Evolutionary conservation across 2,797 vertebrate genomes (phyloP), one percentile per base, ranked within the genome.

Genomic region (Meriones psammophilus): DNA sequence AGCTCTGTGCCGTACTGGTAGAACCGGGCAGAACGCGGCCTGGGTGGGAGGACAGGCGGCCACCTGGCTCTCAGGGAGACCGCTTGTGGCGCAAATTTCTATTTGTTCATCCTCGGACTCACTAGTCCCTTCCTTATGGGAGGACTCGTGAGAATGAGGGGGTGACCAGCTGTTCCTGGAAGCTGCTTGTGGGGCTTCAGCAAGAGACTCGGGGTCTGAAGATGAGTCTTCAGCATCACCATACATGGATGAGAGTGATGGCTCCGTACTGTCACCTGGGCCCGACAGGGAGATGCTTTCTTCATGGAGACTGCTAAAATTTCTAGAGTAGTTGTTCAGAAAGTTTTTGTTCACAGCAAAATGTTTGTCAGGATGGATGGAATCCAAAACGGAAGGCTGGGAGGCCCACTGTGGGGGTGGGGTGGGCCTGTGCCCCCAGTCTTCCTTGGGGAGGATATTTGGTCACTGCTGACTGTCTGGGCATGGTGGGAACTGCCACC

Each of bases 81-180:
- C 60, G 0, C 94, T 96, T 15, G 26, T 8, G 46, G 98, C 99
- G 96, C 98, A 99, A 46, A 99, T 98, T 97, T 99, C 99, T 86
- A 99, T 98, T 74, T 99, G 98, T 36, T 99, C 99, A 54, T 99
- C 99, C 46, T 99, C 99, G 0, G 99, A 99, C 58, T 99, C 99
- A 0, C 93, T 69, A 39, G 97, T 54, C 4, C 92, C 79, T 69
- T 96, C 96, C 77, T 46, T 92, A 46, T 89, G 74, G 62, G 97
- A 73, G 26, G 94, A 5, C 3, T 85, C 60, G 0, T 0, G 89
- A 3, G 96, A 26, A 66, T 0, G n/a, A 42, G 84, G 71, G 1
- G 88, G 92, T 2, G 96, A 78, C 88, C 80, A 86, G 62, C 30
- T 83, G 28, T n/a, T 96, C 83, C 92, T 69, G 89, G 96, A 0